A percentile compares a stretch with the other conserved stretches of the same genome.
phyloP scores from a whole-genome alignment of 2,113 vertebrate genomes.

The Oncorhynchus nerka region DNA sequence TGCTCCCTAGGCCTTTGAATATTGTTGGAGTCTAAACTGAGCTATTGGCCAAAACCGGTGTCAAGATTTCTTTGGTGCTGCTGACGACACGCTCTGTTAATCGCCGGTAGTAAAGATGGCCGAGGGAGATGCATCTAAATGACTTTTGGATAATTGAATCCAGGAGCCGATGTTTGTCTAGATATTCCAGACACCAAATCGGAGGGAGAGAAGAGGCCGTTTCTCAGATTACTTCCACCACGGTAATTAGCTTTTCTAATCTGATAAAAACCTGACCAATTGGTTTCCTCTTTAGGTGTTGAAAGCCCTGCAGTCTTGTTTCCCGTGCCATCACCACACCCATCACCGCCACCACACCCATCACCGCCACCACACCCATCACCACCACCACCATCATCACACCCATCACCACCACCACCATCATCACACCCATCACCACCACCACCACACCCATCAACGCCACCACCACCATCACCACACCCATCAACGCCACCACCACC shows the following conservation, averaged over 20 bases:
- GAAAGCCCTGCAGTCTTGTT: not conserved
- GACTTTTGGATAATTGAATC: conserved; percentile 23
- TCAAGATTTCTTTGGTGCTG: conserved; percentile 16
- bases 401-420: too few relatives aligned
- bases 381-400: too few relatives aligned
- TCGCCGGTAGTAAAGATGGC: not conserved
- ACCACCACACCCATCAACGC: too few relatives aligned
- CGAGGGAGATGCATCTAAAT: conserved; percentile 1
- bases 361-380: too few relatives aligned
- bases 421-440: too few relatives aligned
- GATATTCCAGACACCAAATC: conserved; percentile 8
- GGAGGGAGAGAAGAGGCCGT: not conserved
- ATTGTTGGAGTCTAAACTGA: not conserved
- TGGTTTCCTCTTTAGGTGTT: conserved; percentile 19
- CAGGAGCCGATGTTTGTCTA: conserved; percentile 12
- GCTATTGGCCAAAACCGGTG: conserved; percentile 13
- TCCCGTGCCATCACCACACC: too few relatives aligned
- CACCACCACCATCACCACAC: too few relatives aligned
- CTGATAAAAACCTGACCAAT: conserved; percentile 39
- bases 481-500: too few relatives aligned
- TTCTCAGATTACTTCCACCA: conserved; percentile 7
- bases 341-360: too few relatives aligned
- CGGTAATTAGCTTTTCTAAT: conserved; percentile 32
- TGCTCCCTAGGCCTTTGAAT: conserved; percentile 6
- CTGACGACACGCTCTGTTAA: not conserved